These are phyloP conservation scores for Carterocephalus palaemon DNA, from an alignment of 2,888 invertebrate species.

Conservation along the genomic window DNA sequence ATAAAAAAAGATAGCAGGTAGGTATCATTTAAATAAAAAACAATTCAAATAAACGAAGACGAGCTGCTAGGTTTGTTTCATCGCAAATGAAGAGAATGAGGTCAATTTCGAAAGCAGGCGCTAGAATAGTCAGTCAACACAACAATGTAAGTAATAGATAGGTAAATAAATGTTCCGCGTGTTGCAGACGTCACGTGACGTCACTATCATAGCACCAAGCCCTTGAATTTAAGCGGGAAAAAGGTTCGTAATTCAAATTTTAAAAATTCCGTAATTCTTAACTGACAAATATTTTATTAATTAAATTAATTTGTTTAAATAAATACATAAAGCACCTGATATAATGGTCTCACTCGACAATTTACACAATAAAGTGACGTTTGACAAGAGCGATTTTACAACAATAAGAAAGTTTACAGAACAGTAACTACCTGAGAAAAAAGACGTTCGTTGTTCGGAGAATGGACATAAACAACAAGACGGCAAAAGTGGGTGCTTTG, in stretches of 20 bases:
- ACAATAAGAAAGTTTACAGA: conserved; percentile 6
- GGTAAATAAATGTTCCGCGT: too few species aligned
- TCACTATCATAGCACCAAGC: too few species aligned
- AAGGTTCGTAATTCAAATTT: background rate
- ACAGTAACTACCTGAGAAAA: conserved; percentile 8
- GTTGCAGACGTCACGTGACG: too few species aligned
- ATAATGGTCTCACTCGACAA: too few species aligned
- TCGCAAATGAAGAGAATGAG: conserved; percentile 42
- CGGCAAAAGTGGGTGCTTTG: conserved; percentile 63
- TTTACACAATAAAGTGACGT: too few species aligned
- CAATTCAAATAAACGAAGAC: too few species aligned
- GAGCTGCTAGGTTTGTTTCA: background rate
- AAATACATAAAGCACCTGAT: too few species aligned
- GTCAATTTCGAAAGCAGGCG: conserved; percentile 59
- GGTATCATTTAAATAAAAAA: too few species aligned
- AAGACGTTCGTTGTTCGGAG: conserved; percentile 40
- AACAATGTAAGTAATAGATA: conserved; percentile 18
- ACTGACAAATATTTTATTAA: background rate
- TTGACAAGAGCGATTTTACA: too few species aligned
- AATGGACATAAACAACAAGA: conserved; percentile 59
- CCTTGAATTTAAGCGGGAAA: conserved; percentile 10
- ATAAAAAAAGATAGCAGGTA: too few species aligned
- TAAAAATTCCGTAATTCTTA: background rate
- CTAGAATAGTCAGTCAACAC: conserved; percentile 14
- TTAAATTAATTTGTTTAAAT: too few species aligned